Base-by-base conservation (phyloP, 2,888 invertebrate species). In the Eristalinus sepulchralis region DNA sequence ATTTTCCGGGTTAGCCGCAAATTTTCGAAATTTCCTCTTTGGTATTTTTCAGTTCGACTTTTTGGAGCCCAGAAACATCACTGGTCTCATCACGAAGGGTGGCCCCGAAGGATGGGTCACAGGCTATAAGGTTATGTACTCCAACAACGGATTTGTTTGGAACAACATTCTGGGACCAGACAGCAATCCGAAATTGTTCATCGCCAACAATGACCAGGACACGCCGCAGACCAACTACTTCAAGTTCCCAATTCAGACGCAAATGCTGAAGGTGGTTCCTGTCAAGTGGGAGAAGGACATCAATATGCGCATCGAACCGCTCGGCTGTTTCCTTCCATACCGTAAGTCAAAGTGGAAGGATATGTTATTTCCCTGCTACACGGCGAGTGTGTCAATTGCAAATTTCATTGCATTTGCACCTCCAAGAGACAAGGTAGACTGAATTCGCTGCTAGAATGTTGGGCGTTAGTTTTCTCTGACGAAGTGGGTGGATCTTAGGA, bases 241-340 rank as follows among this genome's bases (percentile, higher is more conserved):
- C 90, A 93, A 94, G n/a, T 93, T 94, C n/a, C 96, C 97, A 0
- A 94, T 98, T 60, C 94, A 95, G 88, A 95, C 97, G 0, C 94
- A 95, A 88, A 96, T 95, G 89, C 88, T 98, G 1, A 96, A 95
- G 90, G 91, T 98, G 13, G 91, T 95, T 70, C 97, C 97, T 0
- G 90, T 93, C 0, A 95, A 95, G 71, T 97, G 97, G 97, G 94
- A 95, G 55, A 93, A 94, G 4, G 94, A 94, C 83, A 95, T 97
- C 36, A 96, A 96, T 88, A 93, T 98, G 91, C 94, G 95, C 79
- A 92, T 96, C 0, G 97, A 98, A 89, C 94, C 97, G 0, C 93
- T 95, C 13, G 97, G 97, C 6, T 98, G 98, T 90, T 97, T 94
- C 89, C 93, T 95, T 88, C 95, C 96, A 1, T 97, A 97, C 91